Conservation (phyloP, 2,113 vertebrate species). For the Anarrhichthys ocellatus region DNA sequence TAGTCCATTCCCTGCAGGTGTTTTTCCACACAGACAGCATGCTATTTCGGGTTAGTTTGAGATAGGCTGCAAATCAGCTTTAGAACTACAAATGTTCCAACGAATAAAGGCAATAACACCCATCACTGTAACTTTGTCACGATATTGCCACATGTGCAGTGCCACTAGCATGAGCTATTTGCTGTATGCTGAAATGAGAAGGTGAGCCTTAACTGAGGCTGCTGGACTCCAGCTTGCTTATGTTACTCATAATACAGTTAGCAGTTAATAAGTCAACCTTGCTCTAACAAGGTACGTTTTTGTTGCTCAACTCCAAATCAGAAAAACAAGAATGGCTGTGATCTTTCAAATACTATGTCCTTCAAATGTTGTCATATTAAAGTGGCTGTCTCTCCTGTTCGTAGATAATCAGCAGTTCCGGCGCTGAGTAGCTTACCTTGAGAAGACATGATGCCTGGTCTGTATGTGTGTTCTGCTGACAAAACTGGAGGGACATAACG, state of each 20-base stretch:
- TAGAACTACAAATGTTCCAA: not conserved
- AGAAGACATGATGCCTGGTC: conserved; percentile 76
- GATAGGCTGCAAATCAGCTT: not conserved
- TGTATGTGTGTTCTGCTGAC: conserved; percentile 50
- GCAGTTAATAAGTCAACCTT: conserved; percentile 27
- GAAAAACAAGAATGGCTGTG: not conserved
- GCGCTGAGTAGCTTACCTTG: conserved; percentile 65
- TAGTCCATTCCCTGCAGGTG: not conserved
- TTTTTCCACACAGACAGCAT: too few relatives aligned
- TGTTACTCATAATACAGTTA: not conserved
- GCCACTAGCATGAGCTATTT: not conserved
- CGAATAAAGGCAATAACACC: not conserved
- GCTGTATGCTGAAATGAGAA: not conserved
- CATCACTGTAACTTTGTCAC: not conserved
- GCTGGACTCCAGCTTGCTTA: not conserved
- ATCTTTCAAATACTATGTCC: conserved; percentile 1
- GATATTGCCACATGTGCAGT: not conserved
- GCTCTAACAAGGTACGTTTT: not conserved
- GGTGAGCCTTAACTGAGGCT: not conserved
- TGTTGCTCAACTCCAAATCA: conserved; percentile 1
- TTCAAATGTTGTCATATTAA: not conserved
- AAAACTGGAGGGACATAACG: conserved; percentile 55
- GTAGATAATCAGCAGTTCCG: conserved; percentile 10
- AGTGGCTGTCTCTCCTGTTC: not conserved
- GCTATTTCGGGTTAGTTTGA: not conserved